These are phyloP conservation scores for Poliocrania exsul DNA, from an alignment of 2,797 vertebrate species.

Conservation along the genomic window DNA sequence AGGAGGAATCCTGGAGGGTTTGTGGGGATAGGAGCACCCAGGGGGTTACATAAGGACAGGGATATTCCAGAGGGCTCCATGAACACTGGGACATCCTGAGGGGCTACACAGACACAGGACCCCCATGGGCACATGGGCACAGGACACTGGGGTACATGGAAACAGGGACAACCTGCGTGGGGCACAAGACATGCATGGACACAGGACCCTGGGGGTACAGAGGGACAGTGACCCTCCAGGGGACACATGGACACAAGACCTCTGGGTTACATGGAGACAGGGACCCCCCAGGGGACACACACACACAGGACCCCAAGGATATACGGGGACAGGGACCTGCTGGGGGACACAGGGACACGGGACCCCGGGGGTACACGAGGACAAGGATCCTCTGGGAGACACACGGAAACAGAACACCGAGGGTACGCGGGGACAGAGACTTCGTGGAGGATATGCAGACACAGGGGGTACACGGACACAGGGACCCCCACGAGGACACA, in stretches of 20 bases:
- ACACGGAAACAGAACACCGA: rapidly evolving
- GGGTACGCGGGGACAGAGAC: not conserved
- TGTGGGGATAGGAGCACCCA: not conserved
- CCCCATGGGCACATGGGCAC: not conserved
- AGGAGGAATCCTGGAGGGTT: too few species aligned
- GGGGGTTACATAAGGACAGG: not conserved
- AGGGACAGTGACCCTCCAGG: too few species aligned
- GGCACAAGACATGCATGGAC: too few species aligned
- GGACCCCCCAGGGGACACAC: not conserved
- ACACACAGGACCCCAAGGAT: not conserved
- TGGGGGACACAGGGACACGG: not conserved
- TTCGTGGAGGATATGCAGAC: too few species aligned
- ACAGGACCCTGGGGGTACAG: not conserved
- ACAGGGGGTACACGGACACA: not conserved
- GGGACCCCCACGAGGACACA: not conserved
- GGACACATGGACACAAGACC: not conserved
- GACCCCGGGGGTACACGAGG: too few species aligned
- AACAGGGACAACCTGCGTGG: not conserved
- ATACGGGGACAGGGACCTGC: not conserved
- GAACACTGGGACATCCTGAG: not conserved
- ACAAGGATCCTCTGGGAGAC: not conserved
- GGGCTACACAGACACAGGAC: not conserved
- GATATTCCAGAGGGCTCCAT: not conserved
- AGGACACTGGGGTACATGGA: not conserved
- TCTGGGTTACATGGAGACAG: not conserved